phyloP scores from a whole-genome alignment of 2,797 vertebrate species.

The Fundulus diaphanus region DNA sequence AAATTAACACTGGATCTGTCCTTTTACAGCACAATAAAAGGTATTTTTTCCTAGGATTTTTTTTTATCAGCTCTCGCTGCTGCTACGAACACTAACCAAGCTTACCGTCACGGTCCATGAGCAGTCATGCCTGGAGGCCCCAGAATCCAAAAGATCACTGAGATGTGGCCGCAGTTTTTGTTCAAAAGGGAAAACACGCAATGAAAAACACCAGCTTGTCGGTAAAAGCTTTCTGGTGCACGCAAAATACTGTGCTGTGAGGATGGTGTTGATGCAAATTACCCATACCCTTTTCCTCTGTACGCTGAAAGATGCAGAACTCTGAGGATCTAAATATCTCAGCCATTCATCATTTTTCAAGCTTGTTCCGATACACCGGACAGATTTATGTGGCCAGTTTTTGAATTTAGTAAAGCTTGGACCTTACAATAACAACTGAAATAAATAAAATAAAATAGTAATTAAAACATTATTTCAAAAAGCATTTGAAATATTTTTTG shows the following conservation, averaged over 20 bases:
- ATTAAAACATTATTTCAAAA: background rate
- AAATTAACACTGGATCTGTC: background rate
- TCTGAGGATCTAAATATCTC: too few relatives aligned
- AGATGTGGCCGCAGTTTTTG: background rate
- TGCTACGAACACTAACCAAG: conserved; percentile 4
- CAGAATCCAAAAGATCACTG: conserved; percentile 12
- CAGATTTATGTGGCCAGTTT: background rate
- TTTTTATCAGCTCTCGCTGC: background rate
- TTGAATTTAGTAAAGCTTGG: background rate
- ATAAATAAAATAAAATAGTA: background rate
- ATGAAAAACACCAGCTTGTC: background rate
- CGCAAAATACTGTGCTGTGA: background rate
- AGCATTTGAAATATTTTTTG: too few relatives aligned
- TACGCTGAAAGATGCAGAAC: too few relatives aligned
- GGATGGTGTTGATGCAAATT: background rate
- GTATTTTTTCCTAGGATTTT: background rate
- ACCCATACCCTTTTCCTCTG: background rate
- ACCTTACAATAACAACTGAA: background rate
- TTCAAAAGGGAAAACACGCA: background rate
- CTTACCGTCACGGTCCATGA: conserved; percentile 10
- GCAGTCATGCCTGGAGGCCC: conserved; percentile 13
- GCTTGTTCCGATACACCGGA: background rate
- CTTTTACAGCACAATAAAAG: background rate
- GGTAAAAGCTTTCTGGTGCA: background rate
- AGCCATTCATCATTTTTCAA: too few relatives aligned